These are phyloP conservation scores for Lithobates pipiens DNA, from an alignment of 2,797 vertebrate species.

Conservation along the genomic window DNA sequence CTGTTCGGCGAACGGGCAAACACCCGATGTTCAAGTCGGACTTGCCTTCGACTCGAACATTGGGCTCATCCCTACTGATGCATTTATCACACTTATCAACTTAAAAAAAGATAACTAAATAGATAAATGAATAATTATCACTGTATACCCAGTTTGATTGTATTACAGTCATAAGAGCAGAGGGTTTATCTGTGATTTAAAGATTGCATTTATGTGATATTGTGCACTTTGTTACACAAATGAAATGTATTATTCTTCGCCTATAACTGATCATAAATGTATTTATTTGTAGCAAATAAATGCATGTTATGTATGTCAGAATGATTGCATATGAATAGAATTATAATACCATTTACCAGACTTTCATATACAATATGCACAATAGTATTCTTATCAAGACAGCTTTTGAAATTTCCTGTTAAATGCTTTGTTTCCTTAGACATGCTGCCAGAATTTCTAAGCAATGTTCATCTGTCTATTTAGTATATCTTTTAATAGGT, in stretches of 20 bases:
- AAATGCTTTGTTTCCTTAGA: not conserved
- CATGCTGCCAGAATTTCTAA: not conserved
- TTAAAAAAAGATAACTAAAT: too few species aligned
- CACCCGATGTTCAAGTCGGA: too few species aligned
- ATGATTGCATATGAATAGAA: not conserved
- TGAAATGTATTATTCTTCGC: not conserved
- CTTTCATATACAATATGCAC: not conserved
- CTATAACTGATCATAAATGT: not conserved
- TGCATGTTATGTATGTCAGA: not conserved
- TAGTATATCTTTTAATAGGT: too few species aligned
- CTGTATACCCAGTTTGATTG: too few species aligned
- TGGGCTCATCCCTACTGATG: too few species aligned
- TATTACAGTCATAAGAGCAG: too few species aligned
- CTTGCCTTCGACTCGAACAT: too few species aligned
- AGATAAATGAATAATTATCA: too few species aligned
- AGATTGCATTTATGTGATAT: too few species aligned
- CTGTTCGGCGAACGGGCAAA: too few species aligned
- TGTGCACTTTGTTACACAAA: not conserved
- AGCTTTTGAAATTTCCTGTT: not conserved
- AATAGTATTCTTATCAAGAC: not conserved
- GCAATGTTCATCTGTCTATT: not conserved
- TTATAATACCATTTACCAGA: not conserved
- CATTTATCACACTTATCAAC: too few species aligned
- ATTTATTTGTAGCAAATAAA: not conserved
- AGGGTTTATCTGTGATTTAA: too few species aligned